Percentiles rank a stretch among this genome's conserved stretches.
Evolutionary conservation across 2,797 vertebrate genomes (phyloP).

Genomic region (Dendrocincla fuliginosa): DNA sequence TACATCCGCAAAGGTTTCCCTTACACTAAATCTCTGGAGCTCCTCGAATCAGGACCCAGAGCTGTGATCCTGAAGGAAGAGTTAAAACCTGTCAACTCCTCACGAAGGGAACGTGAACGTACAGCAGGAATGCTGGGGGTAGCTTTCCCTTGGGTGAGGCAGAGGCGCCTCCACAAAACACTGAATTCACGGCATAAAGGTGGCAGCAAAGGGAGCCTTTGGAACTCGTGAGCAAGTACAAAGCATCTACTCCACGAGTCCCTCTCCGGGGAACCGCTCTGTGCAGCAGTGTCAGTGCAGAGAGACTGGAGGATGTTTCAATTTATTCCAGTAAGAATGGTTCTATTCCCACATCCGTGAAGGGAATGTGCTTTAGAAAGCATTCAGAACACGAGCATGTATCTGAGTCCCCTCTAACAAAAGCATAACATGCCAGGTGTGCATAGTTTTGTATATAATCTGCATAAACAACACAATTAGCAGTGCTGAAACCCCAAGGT

Average conservation of each 20-base stretch:
- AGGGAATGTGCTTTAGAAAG: neutral
- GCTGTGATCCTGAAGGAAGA: neutral
- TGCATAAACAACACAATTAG: neutral
- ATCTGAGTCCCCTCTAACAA: neutral
- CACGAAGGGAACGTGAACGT: neutral
- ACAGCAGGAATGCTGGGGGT: rapidly evolving
- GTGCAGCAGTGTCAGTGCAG: neutral
- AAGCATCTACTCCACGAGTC: neutral
- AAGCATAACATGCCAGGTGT: neutral
- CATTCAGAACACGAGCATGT: rapidly evolving
- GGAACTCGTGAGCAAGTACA: neutral
- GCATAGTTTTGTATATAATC: neutral
- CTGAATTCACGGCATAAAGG: neutral
- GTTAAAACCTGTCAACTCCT: neutral
- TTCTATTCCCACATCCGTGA: neutral
- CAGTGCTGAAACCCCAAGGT: neutral
- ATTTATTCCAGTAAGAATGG: neutral
- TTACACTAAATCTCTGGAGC: neutral
- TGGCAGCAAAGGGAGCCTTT: neutral
- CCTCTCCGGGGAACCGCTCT: neutral
- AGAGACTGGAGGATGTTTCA: neutral
- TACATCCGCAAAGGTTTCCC: neutral
- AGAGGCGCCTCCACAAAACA: neutral
- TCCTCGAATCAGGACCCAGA: neutral
- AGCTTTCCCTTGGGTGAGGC: neutral